phyloP scores from a whole-genome alignment of 2,113 vertebrate species.

The sheep (Ovis aries) region ARS-UI_Ramb_v3.0 NC_056054.1:9772501-9773000 shows the following conservation, averaged over 20 bases:
- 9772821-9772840: neutral
- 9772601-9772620: neutral
- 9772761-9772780: neutral
- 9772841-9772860: neutral
- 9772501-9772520: neutral
- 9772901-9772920: neutral
- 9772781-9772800: neutral
- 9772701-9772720: neutral
- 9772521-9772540: neutral
- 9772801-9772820: neutral
- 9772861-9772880: rapidly evolving
- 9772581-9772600: neutral
- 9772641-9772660: neutral
- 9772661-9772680: neutral
- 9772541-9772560: neutral
- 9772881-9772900: neutral
- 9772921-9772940: neutral
- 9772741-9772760: rapidly evolving
- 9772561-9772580: neutral
- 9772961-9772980: neutral
- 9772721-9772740: neutral
- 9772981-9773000: neutral
- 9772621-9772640: neutral
- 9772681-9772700: neutral
- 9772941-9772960: neutral